Evolutionary conservation across 2,797 vertebrate genomes (phyloP), one percentile per base, ranked within the genome.

Genomic region (Myripristis murdjan): DNA sequence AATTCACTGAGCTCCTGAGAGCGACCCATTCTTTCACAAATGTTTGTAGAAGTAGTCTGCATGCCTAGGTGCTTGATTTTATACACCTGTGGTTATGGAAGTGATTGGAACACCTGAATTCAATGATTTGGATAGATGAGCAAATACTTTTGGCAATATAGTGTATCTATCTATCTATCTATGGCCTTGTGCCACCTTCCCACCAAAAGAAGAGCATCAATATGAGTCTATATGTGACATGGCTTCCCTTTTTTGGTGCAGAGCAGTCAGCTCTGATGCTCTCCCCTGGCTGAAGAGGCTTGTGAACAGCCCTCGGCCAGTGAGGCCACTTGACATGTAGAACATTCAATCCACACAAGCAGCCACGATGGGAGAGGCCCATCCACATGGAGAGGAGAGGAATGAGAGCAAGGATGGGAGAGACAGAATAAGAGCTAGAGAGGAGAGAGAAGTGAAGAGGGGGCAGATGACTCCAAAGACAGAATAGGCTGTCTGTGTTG

Each of bases 261-360:
- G 37, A 57, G 22, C 20, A 26, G n/a, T 28, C 31, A 52, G 66
- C 72, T 18, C 52, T 60, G 70, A 61, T 79, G 59, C 71, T 53
- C 75, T 76, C 48, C 49, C 51, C 35, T 61, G 78, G 55, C 64
- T 82, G 66, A 71, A 84, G 79, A 87, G 83, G 79, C 79, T 49
- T 76, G 70, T 75, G 77, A 91, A 86, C 71, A 66, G 70, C 79
- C 78, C 73, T 82, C 10, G 6, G 53, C 62, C 64, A 26, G 57
- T 37, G 47, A 79, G 62, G 44, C 78, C 63, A 61, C 80, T 91
- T 82, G 77, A 85, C 82, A 77, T 75, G 85, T 73, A 41, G 60
- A 82, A 77, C 76, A 79, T 79, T 72, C 72, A 69, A 87, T 87
- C 64, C 66, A 51, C 55, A 71, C 79, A 70, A 68, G 60, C 76